Conservation (phyloP, 2,888 invertebrate genomes). For the Acheta domesticus region DNA sequence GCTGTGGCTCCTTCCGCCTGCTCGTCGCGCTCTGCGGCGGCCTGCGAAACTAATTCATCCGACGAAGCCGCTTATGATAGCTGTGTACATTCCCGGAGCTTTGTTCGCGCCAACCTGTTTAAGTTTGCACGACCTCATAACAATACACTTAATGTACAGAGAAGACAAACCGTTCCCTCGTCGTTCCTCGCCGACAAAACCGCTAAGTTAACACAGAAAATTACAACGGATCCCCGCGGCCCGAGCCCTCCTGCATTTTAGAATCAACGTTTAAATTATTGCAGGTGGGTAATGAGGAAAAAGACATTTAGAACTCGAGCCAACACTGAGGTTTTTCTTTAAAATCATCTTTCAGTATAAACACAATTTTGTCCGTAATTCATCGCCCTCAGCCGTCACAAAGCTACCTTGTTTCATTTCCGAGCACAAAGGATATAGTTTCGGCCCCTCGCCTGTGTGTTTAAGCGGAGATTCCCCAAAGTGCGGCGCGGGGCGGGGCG, state of each 20-base stretch:
- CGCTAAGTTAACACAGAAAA: constrained; percentile 25
- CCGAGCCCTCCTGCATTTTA: neutral
- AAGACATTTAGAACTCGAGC: neutral
- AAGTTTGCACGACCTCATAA: neutral
- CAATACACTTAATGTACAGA: constrained; percentile 18
- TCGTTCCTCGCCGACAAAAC: constrained; percentile 19
- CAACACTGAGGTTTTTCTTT: constrained; percentile 1
- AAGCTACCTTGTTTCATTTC: neutral
- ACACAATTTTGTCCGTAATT: constrained; percentile 1
- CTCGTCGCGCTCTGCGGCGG: neutral
- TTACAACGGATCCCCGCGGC: constrained; percentile 12
- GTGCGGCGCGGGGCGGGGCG: neutral
- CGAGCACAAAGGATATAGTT: neutral
- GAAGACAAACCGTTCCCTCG: neutral
- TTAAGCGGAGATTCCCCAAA: neutral
- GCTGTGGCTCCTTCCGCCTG: neutral
- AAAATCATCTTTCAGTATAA: constrained; percentile 18
- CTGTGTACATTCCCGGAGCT: neutral
- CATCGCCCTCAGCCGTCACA: neutral
- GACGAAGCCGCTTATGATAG: constrained; percentile 5
- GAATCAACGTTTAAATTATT: constrained; percentile 3
- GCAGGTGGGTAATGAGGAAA: constrained; percentile 9
- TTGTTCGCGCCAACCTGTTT: constrained; percentile 1
- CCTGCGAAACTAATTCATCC: constrained; percentile 1
- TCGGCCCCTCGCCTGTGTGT: neutral